Evolutionary conservation across 2,113 vertebrate genomes (phyloP).

Genomic region (Cercopithecus mona): DNA sequence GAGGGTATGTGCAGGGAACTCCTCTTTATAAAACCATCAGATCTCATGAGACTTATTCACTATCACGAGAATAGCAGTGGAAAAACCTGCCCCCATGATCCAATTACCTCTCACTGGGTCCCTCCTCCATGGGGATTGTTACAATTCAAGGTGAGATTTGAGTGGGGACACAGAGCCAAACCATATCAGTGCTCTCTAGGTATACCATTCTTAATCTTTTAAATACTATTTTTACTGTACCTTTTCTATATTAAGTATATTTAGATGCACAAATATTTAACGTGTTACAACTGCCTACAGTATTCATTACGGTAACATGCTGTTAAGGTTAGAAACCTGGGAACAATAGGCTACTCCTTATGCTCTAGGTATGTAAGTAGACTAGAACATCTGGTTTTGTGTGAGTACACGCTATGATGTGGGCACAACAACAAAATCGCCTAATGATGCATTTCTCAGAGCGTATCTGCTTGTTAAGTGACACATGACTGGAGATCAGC

Average conservation of each 20-base stretch:
- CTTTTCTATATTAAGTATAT: background rate
- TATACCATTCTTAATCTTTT: background rate
- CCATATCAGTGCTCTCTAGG: background rate
- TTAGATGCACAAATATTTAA: background rate
- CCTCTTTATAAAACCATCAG: too few species aligned
- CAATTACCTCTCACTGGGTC: too few species aligned
- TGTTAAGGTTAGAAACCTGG: background rate
- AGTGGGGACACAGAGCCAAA: too few species aligned
- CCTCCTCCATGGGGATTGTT: too few species aligned
- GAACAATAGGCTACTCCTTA: background rate
- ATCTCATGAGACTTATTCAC: too few species aligned
- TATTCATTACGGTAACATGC: background rate
- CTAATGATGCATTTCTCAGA: background rate
- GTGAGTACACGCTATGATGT: background rate
- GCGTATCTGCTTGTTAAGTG: background rate
- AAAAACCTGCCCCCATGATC: too few species aligned
- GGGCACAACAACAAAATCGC: background rate
- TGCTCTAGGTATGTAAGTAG: background rate
- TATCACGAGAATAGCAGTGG: too few species aligned
- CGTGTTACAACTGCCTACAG: background rate
- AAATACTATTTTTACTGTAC: background rate
- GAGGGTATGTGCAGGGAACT: too few species aligned
- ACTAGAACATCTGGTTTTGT: background rate
- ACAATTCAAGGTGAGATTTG: too few species aligned
- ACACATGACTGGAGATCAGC: background rate